Evolutionary conservation across 2,888 invertebrate species (phyloP).

Genomic region (Aphodius granarius): DNA sequence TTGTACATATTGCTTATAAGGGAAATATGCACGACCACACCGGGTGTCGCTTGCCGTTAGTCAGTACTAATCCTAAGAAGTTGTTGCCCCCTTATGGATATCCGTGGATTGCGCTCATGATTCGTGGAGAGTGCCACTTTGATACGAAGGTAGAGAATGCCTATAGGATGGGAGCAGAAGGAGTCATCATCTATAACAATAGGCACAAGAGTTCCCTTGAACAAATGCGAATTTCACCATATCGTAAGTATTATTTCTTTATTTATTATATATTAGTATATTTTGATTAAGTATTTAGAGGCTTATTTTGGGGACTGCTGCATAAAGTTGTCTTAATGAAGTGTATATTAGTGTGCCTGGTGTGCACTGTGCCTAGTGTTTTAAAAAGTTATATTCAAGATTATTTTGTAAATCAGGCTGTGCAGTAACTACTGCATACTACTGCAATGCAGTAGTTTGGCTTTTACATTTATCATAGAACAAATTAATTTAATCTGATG

Average conservation of each 20-base stretch:
- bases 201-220: conserved; percentile 51
- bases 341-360: no score
- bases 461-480: no score
- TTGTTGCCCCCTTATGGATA: conserved; percentile 54
- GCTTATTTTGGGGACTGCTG: background rate
- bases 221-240: background rate
- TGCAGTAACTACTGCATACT: no score
- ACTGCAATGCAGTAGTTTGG: no score
- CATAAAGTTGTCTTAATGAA: background rate
- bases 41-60: conserved; percentile 65
- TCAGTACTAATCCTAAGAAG: conserved; percentile 54
- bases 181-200: conserved; percentile 82
- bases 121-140: conserved; percentile 78
- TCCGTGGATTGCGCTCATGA: conserved; percentile 81
- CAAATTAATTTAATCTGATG: no score
- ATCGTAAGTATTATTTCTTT: background rate
- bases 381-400: no score
- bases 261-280: background rate
- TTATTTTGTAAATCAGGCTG: no score
- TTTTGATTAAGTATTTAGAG: background rate
- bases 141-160: conserved; percentile 82
- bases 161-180: conserved; percentile 72
- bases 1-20: conserved; percentile 68
- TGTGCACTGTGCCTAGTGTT: no score
- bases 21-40: conserved; percentile 62